Evolutionary conservation across 1,140 invertebrate species (phyloP), one percentile per base, ranked within the genome.

Genomic region (Oryctes rhinoceros): DNA sequence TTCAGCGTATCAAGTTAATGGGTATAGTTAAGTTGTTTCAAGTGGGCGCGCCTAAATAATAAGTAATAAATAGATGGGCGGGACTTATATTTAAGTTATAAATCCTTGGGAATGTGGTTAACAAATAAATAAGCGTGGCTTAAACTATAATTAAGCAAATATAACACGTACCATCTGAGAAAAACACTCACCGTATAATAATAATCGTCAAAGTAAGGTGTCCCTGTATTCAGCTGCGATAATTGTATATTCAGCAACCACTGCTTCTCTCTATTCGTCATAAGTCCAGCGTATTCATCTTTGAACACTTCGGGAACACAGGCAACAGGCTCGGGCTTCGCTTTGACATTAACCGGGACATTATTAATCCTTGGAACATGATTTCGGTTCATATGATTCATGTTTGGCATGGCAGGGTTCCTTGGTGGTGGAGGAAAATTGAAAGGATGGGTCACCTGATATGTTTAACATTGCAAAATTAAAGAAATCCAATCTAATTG

Each of bases 211-310:
- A 95, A 92, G 85, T 96, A 96, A 0, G 95, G 95, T 48, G 94
- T 95, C 71, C 94, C 94, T 0, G 95, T 95, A 82, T 95, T 94
- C 0, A 98, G 89, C 86, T 98, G 96, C 79, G 97, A 87, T 83
- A 97, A 89, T 87, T 98, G 97, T 84, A 98, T 98, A 86, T 97
- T 97, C 74, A 96, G 93, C 1, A 98, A 89, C 96, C 96, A 97
- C 81, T 97, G 96, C 85, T 98, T 98, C 85, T 98, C 97, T 59
- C 93, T 91, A 81, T 92, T 91, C 53, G 94, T 96, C 97, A 99
- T 98, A 3, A 98, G 88, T 30, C 96, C 96, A 6, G 94, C 93
- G 86, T 97, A 97, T 84, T 96, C 94, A 87, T 97, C 96, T 84
- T 80, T 39, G 10, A 74, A 5, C 37, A 47, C 47, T 39, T 76